Conservation (phyloP, 2,797 vertebrate genomes). For the Triplophysa yarkandensis region DNA sequence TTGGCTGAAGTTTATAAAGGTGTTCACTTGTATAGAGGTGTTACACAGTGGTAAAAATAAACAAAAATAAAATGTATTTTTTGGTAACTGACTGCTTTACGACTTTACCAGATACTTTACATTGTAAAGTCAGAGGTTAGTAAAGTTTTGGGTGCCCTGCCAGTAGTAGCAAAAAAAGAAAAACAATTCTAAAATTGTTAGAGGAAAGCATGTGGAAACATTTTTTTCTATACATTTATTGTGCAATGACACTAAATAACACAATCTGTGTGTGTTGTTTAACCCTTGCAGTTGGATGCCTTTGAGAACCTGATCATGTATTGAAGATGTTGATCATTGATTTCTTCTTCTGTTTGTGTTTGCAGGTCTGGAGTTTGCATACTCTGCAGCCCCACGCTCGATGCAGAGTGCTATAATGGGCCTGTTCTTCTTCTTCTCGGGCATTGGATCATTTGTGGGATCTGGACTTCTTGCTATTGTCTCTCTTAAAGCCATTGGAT, state of each 20-base stretch:
- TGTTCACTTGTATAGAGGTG: background rate
- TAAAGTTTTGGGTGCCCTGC: too few relatives aligned
- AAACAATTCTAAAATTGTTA: too few relatives aligned
- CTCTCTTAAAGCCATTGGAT: conserved; percentile 87
- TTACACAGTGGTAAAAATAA: background rate
- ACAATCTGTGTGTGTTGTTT: too few relatives aligned
- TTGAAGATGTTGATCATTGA: conserved; percentile 11
- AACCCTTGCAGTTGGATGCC: too few relatives aligned
- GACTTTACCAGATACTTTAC: background rate
- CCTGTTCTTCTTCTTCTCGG: conserved; percentile 98
- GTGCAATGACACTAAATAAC: too few relatives aligned
- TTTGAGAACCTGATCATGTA: conserved; percentile 4
- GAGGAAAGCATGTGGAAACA: too few relatives aligned
- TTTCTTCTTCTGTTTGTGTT: conserved; percentile 31
- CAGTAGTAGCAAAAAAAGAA: too few relatives aligned
- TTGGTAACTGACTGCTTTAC: background rate
- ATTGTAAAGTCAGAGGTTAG: background rate
- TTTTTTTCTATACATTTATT: too few relatives aligned
- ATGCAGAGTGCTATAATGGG: conserved; percentile 99
- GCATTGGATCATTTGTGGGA: conserved; percentile 94
- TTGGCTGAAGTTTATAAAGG: background rate
- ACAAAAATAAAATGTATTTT: background rate
- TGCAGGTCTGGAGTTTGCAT: conserved; percentile 94
- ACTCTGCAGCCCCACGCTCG: conserved; percentile 93
- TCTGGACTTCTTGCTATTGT: conserved; percentile 91